Conservation (phyloP, 1,140 invertebrate genomes). For the Solenopsis fugax region DNA sequence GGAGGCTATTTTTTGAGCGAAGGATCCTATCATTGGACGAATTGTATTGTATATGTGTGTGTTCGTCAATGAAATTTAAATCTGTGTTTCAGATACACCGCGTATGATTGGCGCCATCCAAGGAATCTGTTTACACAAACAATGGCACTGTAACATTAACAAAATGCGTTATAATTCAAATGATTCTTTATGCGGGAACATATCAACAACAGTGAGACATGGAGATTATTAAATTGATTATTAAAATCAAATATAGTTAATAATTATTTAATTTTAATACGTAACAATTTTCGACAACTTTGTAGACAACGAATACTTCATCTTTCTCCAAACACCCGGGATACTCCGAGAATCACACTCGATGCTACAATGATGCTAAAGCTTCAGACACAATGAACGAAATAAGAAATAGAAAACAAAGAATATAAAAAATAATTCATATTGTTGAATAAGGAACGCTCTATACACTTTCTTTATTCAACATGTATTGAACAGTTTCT, state of each 20-base stretch:
- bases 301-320: not conserved
- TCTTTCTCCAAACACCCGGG: not conserved
- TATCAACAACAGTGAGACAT: not conserved
- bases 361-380: not conserved
- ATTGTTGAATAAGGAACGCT: too few species aligned
- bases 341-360: not conserved
- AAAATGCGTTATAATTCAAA: not conserved
- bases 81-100: not conserved
- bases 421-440: too few species aligned
- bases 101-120: not conserved
- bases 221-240: not conserved
- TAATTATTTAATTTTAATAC: not conserved
- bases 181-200: not conserved
- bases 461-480: too few species aligned
- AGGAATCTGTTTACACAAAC: slow-evolving; percentile 26
- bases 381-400: too few species aligned
- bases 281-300: not conserved
- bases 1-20: not conserved
- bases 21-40: not conserved
- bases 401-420: too few species aligned
- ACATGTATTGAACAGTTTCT: too few species aligned
- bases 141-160: not conserved
- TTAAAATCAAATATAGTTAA: not conserved
- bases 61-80: not conserved
- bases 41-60: not conserved